Percentiles rank a stretch among this genome's conserved stretches.
Conservation (phyloP, 2,797 vertebrate species). For the Philypnodon macrostomus region DNA sequence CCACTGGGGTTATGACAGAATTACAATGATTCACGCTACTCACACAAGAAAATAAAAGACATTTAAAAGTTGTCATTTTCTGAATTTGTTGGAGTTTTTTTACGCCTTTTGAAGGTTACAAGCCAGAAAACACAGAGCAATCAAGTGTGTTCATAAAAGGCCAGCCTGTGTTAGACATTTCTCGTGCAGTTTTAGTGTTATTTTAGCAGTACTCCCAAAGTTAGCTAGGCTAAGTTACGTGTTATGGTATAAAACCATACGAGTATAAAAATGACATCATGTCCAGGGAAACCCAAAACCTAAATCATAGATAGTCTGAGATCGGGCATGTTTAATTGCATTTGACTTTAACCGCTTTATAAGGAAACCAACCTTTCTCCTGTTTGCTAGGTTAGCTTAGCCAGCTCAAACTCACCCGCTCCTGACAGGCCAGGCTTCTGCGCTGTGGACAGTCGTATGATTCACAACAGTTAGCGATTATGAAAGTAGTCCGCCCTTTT, state of each 20-base stretch:
- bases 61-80: not conserved
- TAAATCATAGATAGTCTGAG: not conserved
- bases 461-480: constrained; percentile 51
- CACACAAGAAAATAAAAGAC: constrained; percentile 12
- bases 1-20: constrained; percentile 16
- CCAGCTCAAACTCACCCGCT: constrained; percentile 74
- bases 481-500: constrained; percentile 17
- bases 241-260: constrained; percentile 40
- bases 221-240: constrained; percentile 60
- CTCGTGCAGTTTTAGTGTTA: constrained; percentile 35
- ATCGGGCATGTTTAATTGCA: not conserved
- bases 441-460: constrained; percentile 53
- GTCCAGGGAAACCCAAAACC: rapidly evolving
- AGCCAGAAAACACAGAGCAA: not conserved
- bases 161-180: constrained; percentile 11
- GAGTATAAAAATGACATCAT: not conserved
- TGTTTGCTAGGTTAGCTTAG: constrained; percentile 69
- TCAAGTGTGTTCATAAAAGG: not conserved
- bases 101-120: no score
- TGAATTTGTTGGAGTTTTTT: no score
- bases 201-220: constrained; percentile 56
- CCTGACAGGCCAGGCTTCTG: constrained; percentile 72
- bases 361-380: constrained; percentile 34
- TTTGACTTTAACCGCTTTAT: not conserved
- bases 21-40: no score